Base-by-base conservation (phyloP, 2,113 vertebrate species). In the Lanius collurio region DNA sequence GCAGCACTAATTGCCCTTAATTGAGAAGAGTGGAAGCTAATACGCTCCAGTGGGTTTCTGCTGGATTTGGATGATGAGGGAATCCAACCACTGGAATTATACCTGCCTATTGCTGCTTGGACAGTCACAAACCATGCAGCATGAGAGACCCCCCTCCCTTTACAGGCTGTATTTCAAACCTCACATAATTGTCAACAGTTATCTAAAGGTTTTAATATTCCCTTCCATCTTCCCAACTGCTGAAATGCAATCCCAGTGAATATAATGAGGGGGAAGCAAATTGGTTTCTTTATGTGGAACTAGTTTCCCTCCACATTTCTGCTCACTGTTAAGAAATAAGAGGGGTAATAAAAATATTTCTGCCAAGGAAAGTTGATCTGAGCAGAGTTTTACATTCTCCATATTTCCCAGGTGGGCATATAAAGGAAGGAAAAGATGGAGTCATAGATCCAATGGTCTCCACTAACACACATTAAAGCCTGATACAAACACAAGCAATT, bases 261-360 rank as follows among this genome's bases (percentile, higher is more conserved):
- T 28, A 44, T 77, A 88, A 88, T 1, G 52, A 88, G 49, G 56
- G 84, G 69, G 30, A 93, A 64, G 90, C 50, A 95, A 94, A 96
- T 96, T 79, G 92, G 63, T 83, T 96, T 86, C 74, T 92, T 93
- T 94, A 89, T 86, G 41, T 78, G 71, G 83, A 90, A 68, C 76
- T n/a, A 37, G 75, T 75, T 96, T 93, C 60, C 71, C 73, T 75
- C 85, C 64, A 37, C 13, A 12, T 96, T 96, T 89, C 85, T 86
- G 85, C 87, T 95, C 23, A 26, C 35, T 74, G 75, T 86, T 69
- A 74, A 86, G 82, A 93, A 96, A 86, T 70, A 88, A 86, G 68
- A 86, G 44, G 64, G 60, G 60, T 93, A 95, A 96, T 96, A 96
- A 96, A 96, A 93, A 81, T 93, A 88, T 96, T 94, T 97, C 88